phyloP scores from a whole-genome alignment of 2,797 vertebrate species.

The Tympanoctomys barrerae region DNA sequence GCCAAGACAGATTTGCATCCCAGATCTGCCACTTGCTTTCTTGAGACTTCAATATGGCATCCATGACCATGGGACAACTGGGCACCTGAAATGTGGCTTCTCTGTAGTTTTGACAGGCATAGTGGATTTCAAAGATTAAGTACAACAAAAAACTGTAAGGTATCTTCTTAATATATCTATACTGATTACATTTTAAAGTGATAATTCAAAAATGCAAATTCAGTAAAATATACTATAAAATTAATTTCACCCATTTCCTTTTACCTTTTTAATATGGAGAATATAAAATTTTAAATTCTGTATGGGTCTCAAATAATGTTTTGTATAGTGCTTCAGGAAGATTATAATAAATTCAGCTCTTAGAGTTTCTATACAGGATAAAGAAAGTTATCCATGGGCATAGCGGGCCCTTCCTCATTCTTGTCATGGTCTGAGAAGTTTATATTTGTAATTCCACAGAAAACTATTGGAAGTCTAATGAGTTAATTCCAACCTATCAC shows the following conservation, averaged over 20 bases:
- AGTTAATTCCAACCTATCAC: too few species aligned
- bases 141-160: neutral
- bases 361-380: neutral
- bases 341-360: neutral
- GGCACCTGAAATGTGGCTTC: neutral
- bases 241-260: neutral
- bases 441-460: too few species aligned
- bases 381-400: neutral
- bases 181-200: neutral
- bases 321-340: neutral
- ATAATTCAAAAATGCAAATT: neutral
- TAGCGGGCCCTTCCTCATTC: too few species aligned
- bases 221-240: constrained; percentile 38
- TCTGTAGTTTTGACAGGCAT: neutral
- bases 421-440: too few species aligned
- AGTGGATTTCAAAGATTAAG: neutral
- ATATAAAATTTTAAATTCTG: neutral
- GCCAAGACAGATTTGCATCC: neutral
- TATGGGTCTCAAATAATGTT: neutral
- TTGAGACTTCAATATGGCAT: neutral
- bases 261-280: neutral
- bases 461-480: too few species aligned
- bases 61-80: neutral
- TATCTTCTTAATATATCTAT: neutral
- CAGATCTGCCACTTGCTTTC: neutral